These are phyloP conservation scores for Chouioia cunea DNA, from an alignment of 2,888 invertebrate species.

Conservation along the genomic window DNA sequence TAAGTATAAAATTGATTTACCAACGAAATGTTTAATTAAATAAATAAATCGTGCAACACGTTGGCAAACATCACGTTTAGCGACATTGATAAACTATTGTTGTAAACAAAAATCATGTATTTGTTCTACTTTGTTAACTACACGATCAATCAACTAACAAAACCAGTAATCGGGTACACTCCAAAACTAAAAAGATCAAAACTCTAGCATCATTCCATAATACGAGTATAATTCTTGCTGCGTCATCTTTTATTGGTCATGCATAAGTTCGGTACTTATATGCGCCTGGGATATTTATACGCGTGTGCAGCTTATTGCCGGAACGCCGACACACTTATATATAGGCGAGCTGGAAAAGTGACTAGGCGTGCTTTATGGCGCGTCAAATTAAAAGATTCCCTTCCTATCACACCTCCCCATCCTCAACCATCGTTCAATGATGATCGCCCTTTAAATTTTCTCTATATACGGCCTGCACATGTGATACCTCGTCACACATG, in stretches of 20 bases:
- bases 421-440: constrained; percentile 16
- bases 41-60: too few species aligned
- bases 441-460: constrained; percentile 28
- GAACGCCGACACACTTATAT: constrained; percentile 4
- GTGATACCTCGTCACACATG: background rate
- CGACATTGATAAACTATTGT: too few species aligned
- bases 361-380: constrained; percentile 67
- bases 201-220: too few species aligned
- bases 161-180: too few species aligned
- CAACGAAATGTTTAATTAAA: too few species aligned
- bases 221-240: too few species aligned
- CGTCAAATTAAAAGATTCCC: constrained; percentile 69
- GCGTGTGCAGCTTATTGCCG: constrained; percentile 18
- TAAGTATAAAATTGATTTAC: too few species aligned
- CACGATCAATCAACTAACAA: too few species aligned
- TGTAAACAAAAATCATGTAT: too few species aligned
- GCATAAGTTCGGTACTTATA: constrained; percentile 1
- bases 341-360: constrained; percentile 56
- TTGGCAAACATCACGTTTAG: too few species aligned
- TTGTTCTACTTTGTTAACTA: too few species aligned
- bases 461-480: background rate
- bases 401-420: constrained; percentile 51
- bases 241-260: background rate
- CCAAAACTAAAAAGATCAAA: too few species aligned
- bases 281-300: constrained; percentile 33